These are phyloP conservation scores for Sycophaga agraensis DNA, from an alignment of 1,140 invertebrate species.

Conservation along the genomic window DNA sequence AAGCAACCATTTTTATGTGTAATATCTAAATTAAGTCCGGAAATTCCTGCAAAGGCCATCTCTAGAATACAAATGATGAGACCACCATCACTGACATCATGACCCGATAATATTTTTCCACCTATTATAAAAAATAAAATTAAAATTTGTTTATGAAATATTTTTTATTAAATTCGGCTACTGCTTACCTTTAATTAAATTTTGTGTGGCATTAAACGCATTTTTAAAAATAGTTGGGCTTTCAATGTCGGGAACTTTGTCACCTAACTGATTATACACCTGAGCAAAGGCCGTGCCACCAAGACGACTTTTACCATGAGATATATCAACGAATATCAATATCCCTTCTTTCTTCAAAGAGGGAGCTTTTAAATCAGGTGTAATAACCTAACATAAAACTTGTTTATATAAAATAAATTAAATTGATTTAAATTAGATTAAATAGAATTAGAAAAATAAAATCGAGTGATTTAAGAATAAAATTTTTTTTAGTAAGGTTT, in stretches of 20 bases:
- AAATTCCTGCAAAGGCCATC: conserved; percentile 92
- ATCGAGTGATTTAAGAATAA: too few species aligned
- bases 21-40: conserved; percentile 74
- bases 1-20: conserved; percentile 59
- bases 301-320: conserved; percentile 67
- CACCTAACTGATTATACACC: conserved; percentile 83
- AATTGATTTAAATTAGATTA: conserved; percentile 2
- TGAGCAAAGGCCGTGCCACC: conserved; percentile 93
- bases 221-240: conserved; percentile 66
- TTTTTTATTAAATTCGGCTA: not conserved
- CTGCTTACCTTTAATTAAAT: conserved; percentile 69
- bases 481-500: too few species aligned
- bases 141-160: not conserved
- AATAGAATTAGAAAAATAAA: not conserved
- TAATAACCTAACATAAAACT: conserved; percentile 70
- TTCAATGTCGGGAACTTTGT: conserved; percentile 79
- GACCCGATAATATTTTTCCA: conserved; percentile 78
- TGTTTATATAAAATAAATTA: conserved; percentile 9
- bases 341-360: conserved; percentile 54
- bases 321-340: conserved; percentile 73
- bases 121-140: conserved; percentile 56
- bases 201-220: conserved; percentile 83
- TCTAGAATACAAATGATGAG: conserved; percentile 87
- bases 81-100: conserved; percentile 97
- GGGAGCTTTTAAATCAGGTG: conserved; percentile 85